phyloP scores from a whole-genome alignment of 2,113 vertebrate genomes.

The Labeo rohita region DNA sequence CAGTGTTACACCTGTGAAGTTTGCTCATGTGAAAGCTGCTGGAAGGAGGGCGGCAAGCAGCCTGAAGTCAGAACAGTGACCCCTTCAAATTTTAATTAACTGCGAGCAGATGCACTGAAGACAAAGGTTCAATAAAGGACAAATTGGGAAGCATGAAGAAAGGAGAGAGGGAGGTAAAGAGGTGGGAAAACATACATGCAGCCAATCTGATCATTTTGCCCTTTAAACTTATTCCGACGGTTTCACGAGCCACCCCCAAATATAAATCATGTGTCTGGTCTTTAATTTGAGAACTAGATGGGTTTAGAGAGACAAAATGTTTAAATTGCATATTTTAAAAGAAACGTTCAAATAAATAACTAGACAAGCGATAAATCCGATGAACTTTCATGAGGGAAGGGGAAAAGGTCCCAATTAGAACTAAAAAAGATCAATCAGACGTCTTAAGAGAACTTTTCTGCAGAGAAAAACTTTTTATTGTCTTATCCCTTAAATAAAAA shows the following conservation, averaged over 20 bases:
- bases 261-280: not conserved
- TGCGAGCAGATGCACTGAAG: conserved; percentile 65
- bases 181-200: conserved; percentile 38
- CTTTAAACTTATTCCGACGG: conserved; percentile 43
- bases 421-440: not conserved
- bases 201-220: conserved; percentile 42
- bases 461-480: not conserved
- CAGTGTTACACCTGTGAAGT: conserved; percentile 69
- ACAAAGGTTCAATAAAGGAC: conserved; percentile 66
- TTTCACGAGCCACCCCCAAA: conserved; percentile 24
- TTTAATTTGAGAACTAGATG: not conserved
- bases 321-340: not conserved
- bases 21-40: conserved; percentile 68
- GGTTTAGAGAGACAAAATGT: not conserved
- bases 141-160: conserved; percentile 63
- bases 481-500: not conserved
- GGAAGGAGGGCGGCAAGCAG: conserved; percentile 68
- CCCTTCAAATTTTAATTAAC: conserved; percentile 59
- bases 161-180: conserved; percentile 54
- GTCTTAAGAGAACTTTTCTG: not conserved
- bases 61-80: conserved; percentile 62
- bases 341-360: not conserved
- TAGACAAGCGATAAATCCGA: conserved; percentile 6
- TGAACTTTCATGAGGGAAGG: not conserved
- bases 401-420: not conserved